Base-by-base conservation (phyloP, 2,888 invertebrate species). In the Eupithecia centaureata region DNA sequence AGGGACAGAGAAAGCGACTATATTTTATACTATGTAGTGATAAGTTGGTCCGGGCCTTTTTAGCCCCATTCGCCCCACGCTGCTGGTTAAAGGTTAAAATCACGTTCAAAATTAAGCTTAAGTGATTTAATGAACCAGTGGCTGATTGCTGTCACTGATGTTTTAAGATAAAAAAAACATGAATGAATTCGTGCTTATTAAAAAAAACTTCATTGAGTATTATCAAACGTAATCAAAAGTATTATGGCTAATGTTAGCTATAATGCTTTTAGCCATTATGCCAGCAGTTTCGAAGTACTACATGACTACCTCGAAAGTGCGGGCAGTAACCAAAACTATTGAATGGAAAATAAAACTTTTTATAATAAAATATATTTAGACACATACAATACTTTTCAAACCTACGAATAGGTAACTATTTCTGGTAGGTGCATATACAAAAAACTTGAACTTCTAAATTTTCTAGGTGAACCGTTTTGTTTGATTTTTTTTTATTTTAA, bases 221-320 rank as follows among this genome's bases (percentile, higher is more conserved):
- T 27, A 52, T 52, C 27, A 52, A 52, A 27, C 13, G 15, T 27
- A 90, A 90, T 91, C 89, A 90, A 90, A 85, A 80, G 81, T 82
- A 84, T 89, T 89, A 86, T 86, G 89, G 27, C 5, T 15, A 27
- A n/a, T n/a, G n/a, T n/a, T n/a, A n/a, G n/a, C n/a, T n/a, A n/a
- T n/a, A n/a, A n/a, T n/a, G n/a, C n/a, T n/a, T n/a, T n/a, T n/a
- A n/a, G n/a, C n/a, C n/a, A n/a, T n/a, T n/a, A n/a, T n/a, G n/a
- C n/a, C n/a, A n/a, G n/a, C n/a, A n/a, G n/a, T n/a, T n/a, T n/a
- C n/a, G n/a, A n/a, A n/a, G n/a, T n/a, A n/a, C n/a, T n/a, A n/a
- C n/a, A n/a, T n/a, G n/a, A n/a, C n/a, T 52, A 52, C 15, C 52
- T 52, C 7, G 5, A 52, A 52, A 52, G 27, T 27, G 52, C 27